Conservation (phyloP, 2,113 vertebrate species). For the Crotalus horridus region DNA sequence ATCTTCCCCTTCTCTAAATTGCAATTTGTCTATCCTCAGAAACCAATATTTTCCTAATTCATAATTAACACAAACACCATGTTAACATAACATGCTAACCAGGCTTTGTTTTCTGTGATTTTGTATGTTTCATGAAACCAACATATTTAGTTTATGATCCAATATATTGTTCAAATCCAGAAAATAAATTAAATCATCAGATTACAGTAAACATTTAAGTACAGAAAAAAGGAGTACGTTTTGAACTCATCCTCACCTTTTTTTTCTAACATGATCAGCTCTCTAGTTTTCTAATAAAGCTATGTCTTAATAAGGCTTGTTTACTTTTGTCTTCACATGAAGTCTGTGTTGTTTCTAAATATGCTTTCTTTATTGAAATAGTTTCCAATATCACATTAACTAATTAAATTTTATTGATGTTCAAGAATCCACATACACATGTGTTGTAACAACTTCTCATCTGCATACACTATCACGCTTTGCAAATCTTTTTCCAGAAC, state of each 20-base stretch:
- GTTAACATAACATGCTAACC: not conserved
- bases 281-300: not conserved
- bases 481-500: not conserved
- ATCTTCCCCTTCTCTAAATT: not conserved
- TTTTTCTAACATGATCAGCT: not conserved
- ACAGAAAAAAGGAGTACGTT: not conserved
- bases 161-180: not conserved
- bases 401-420: not conserved
- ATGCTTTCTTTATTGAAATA: not conserved
- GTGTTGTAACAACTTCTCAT: not conserved
- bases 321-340: not conserved
- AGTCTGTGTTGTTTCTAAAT: not conserved
- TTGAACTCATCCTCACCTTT: not conserved
- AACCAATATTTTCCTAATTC: not conserved
- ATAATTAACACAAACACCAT: not conserved
- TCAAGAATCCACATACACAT: not conserved
- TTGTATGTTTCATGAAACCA: not conserved
- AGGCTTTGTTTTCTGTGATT: no score
- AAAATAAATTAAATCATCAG: not conserved
- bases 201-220: not conserved
- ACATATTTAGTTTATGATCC: not conserved
- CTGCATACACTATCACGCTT: not conserved
- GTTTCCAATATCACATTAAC: not conserved
- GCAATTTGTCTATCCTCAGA: not conserved
- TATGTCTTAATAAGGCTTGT: not conserved